phyloP scores from a whole-genome alignment of 2,113 vertebrate genomes.

The Alces alces region DNA sequence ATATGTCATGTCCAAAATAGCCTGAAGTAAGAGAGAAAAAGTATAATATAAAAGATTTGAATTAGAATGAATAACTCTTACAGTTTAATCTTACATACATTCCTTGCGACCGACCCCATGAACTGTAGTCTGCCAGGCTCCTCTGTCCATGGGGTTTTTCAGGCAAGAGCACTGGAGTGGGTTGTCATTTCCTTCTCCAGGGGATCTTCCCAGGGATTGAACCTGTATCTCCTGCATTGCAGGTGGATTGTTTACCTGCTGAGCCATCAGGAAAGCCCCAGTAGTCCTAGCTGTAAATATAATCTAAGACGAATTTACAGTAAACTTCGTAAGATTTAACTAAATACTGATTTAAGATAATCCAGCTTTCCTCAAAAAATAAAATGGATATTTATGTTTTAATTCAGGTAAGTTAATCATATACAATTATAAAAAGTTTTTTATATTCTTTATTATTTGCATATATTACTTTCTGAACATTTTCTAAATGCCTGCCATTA shows the following conservation, averaged over 20 bases:
- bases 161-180: neutral
- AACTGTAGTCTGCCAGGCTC: neutral
- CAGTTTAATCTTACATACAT: neutral
- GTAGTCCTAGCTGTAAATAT: neutral
- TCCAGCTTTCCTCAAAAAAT: neutral
- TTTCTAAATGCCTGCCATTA: neutral
- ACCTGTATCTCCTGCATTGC: neutral
- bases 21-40: slow-evolving; percentile 76
- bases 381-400: neutral
- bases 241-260: neutral
- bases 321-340: neutral
- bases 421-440: slow-evolving; percentile 24
- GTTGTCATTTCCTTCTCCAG: neutral
- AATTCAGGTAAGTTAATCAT: neutral
- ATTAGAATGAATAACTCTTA: neutral
- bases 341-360: slow-evolving; percentile 19
- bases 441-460: neutral
- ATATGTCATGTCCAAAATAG: slow-evolving; percentile 94
- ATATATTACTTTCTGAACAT: neutral
- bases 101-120: neutral
- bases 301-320: neutral
- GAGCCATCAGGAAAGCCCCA: neutral
- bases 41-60: neutral
- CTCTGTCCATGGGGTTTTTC: neutral
- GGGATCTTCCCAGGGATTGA: neutral